Evolutionary conservation across 2,797 vertebrate genomes (phyloP), one percentile per base, ranked within the genome.

Genomic region (Columba guinea): DNA sequence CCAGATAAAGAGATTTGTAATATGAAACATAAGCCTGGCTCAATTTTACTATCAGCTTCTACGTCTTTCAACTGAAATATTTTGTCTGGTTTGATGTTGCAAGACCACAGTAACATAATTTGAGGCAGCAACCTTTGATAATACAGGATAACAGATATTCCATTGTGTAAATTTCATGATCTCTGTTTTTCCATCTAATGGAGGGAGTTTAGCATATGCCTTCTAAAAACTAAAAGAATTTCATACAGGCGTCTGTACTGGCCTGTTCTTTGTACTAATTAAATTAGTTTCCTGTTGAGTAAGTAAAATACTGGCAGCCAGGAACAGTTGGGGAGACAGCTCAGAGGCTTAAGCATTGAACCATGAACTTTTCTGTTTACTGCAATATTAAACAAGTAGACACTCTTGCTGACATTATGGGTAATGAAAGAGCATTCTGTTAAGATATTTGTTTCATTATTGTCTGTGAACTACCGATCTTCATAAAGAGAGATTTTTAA

Each of bases 241-340:
- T 78, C 87, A 91, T 74, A 90, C 27, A 82, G 85, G 52, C 80
- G 79, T 95, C 59, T 86, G 85, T 90, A 90, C 59, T 84, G 87
- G 91, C 63, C 94, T 93, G 90, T 64, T 95, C 85, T 90, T 91
- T 94, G 88, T 84, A 84, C 86, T 95, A 96, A 96, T 96, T 95
- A 95, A 96, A 96, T 97, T 93, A 96, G 95, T 94, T 96, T 96
- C 88, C 91, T 85, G 88, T 96, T 89, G 93, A 95, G 88, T 94
- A 95, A 90, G 90, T 95, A 93, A 96, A 96, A 93, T 89, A 70
- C 60, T 87, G 91, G 74, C 91, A 95, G 88, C 88, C 95, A 95
- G 87, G 53, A 96, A 87, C 78, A 90, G 94, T 13, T 94, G 94
- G 93, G 84, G 77, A 95, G 95, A 93, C 77, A 87, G 95, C 80